A percentile compares a stretch with the other conserved stretches of the same genome.
These are phyloP conservation scores for Probosciger aterrimus DNA, from an alignment of 2,113 vertebrate species.

Conservation along the genomic window DNA sequence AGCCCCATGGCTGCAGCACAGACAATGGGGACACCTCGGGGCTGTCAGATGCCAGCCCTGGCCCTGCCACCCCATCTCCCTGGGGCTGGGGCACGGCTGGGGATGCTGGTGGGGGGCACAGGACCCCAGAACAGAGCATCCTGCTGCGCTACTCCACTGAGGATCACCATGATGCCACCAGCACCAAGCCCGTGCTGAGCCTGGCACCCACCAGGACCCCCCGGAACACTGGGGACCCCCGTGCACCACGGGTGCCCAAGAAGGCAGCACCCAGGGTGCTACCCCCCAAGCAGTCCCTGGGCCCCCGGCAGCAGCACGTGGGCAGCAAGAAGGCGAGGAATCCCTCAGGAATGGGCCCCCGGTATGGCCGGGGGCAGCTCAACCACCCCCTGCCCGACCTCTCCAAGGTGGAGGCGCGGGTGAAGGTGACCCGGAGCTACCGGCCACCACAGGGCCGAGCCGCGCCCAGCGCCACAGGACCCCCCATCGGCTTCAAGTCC, in stretches of 20 bases:
- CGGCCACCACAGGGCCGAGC: conserved; percentile 78
- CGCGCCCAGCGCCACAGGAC: not conserved
- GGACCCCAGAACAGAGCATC: not conserved
- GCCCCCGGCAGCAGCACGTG: not conserved
- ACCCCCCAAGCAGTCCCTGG: not conserved
- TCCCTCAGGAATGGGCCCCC: not conserved
- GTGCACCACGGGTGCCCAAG: not conserved
- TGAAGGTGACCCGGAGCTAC: conserved; percentile 79
- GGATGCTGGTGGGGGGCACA: not conserved
- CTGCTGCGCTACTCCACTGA: not conserved
- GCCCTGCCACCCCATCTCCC: not conserved
- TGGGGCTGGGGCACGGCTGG: not conserved
- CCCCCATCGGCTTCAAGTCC: conserved; percentile 80
- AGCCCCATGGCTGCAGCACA: not conserved
- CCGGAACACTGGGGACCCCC: not conserved
- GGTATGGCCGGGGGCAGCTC: conserved; percentile 73
- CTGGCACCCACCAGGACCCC: not conserved
- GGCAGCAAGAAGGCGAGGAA: not conserved
- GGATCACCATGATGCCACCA: not conserved
- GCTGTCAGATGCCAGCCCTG: conserved; percentile 10
- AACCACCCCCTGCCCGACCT: conserved; percentile 85
- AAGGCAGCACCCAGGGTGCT: not conserved
- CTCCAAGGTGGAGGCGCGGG: conserved; percentile 86
- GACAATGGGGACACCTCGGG: not conserved
- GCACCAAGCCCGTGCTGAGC: conserved; percentile 37